These are phyloP conservation scores for Dermatemys mawii DNA, from an alignment of 2,113 vertebrate species.

Conservation along the genomic window DNA sequence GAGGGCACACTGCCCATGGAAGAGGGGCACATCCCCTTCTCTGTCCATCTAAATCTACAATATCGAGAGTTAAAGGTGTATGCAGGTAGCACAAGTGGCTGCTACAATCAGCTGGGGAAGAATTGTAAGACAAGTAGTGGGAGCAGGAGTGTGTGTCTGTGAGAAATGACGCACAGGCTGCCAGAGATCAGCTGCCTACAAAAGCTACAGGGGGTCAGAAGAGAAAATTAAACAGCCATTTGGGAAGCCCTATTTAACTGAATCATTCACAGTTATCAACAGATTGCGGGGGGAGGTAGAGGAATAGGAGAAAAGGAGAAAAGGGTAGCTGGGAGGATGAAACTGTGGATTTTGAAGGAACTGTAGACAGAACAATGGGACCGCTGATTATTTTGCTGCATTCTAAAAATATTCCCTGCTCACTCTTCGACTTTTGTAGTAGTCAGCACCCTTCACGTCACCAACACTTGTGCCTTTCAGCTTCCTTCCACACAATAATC, in stretches of 20 bases:
- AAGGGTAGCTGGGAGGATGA: neutral
- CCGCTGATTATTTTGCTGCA: neutral
- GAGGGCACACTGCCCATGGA: neutral
- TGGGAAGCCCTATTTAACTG: neutral
- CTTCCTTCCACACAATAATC: neutral
- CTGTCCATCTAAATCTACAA: rapidly evolving
- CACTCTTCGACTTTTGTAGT: neutral
- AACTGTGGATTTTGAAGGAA: neutral
- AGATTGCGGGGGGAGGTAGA: neutral
- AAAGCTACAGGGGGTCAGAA: neutral
- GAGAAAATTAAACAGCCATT: neutral
- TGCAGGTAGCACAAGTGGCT: rapidly evolving
- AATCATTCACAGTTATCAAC: neutral
- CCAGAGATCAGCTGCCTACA: neutral
- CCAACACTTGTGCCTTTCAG: neutral
- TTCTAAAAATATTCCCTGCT: neutral
- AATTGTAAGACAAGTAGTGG: rapidly evolving
- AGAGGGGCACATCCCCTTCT: neutral
- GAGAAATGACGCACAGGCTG: neutral
- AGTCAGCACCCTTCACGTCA: neutral
- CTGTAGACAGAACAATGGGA: slow-evolving; percentile 1
- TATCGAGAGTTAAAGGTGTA: rapidly evolving
- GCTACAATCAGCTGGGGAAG: neutral
- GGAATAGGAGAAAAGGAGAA: neutral
- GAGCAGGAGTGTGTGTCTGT: neutral